phyloP scores from a whole-genome alignment of 2,888 invertebrate species.

The Pterostichus niger region DNA sequence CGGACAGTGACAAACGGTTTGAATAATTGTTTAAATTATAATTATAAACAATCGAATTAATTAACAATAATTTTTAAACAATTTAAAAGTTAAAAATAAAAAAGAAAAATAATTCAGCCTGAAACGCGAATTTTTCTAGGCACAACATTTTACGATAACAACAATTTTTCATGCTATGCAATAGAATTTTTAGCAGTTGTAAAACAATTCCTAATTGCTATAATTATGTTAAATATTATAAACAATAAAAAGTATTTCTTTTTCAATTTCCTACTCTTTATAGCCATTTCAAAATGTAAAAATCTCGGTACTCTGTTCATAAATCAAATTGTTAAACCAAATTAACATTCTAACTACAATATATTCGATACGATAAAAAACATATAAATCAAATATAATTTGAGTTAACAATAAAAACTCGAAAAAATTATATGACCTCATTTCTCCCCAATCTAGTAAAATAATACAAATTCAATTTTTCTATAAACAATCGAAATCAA shows the following conservation, averaged over 20 bases:
- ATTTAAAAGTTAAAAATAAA: slow-evolving; percentile 10
- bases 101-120: background rate
- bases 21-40: background rate
- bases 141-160: background rate
- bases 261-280: no score
- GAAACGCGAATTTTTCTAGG: background rate
- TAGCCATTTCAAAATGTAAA: no score
- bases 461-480: background rate
- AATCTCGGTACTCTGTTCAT: no score
- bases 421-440: background rate
- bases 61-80: slow-evolving; percentile 21
- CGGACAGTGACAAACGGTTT: background rate
- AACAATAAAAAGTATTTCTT: background rate
- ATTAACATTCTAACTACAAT: background rate
- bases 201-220: background rate
- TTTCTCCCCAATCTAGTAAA: background rate
- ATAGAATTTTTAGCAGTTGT: background rate
- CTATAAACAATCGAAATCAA: background rate
- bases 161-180: background rate
- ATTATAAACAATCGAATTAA: background rate
- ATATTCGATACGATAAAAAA: background rate
- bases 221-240: background rate
- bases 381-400: background rate
- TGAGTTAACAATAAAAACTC: background rate
- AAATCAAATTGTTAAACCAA: background rate